phyloP scores from a whole-genome alignment of 2,113 vertebrate species.

The Petaurus breviceps region DNA sequence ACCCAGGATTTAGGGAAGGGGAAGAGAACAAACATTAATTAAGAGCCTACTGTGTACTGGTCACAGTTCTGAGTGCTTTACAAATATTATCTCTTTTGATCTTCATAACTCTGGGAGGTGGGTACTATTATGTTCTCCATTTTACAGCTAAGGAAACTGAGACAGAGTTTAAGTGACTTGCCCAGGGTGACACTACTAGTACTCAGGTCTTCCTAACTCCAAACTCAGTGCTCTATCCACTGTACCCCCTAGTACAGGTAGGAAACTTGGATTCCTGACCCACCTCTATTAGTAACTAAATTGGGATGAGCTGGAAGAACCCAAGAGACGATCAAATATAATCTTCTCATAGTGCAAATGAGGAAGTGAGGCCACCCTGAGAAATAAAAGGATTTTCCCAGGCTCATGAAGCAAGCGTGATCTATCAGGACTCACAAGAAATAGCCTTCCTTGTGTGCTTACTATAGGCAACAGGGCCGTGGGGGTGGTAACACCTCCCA shows the following conservation, averaged over 20 bases:
- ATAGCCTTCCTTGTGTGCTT: too few species aligned
- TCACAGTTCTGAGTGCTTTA: background rate
- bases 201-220: background rate
- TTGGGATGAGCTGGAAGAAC: background rate
- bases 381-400: too few species aligned
- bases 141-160: background rate
- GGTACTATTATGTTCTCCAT: background rate
- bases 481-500: background rate
- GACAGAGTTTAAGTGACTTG: background rate
- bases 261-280: background rate
- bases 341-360: background rate
- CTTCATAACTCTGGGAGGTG: background rate
- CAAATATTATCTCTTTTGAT: background rate
- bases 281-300: background rate
- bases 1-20: background rate
- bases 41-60: background rate
- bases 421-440: background rate
- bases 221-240: background rate
- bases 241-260: background rate
- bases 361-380: background rate
- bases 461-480: background rate
- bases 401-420: too few species aligned
- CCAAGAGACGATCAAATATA: background rate
- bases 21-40: background rate
- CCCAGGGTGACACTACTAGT: background rate